A percentile compares a stretch with the other conserved stretches of the same genome.
Conservation (phyloP, 2,113 vertebrate genomes). For the Lycaon pictus region DNA sequence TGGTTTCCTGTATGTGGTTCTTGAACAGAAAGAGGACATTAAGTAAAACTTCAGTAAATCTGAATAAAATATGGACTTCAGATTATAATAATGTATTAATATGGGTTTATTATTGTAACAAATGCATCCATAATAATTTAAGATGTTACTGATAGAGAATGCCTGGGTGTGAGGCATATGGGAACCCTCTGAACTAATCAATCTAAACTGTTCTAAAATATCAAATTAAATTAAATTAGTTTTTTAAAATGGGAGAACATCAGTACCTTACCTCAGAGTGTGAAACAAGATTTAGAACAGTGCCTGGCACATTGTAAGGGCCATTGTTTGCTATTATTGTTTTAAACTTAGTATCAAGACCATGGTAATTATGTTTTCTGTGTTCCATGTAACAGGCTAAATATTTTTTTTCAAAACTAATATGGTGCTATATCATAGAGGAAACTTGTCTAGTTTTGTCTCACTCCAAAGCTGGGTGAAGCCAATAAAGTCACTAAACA, state of each 20-base stretch:
- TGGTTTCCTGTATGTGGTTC: neutral
- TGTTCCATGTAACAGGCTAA: neutral
- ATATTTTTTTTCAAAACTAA: neutral
- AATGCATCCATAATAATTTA: neutral
- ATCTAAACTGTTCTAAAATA: conserved; percentile 35
- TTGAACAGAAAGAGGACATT: neutral
- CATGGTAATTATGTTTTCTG: neutral
- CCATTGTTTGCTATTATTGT: neutral
- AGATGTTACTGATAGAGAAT: neutral
- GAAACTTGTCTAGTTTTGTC: neutral
- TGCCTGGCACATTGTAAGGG: neutral
- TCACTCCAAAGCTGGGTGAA: conserved; percentile 24
- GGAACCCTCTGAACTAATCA: neutral
- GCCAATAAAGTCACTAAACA: neutral
- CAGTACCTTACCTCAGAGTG: neutral
- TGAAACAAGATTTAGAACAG: conserved; percentile 8
- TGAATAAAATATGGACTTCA: neutral
- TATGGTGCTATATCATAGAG: neutral
- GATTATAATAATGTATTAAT: neutral
- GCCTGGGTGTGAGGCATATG: neutral
- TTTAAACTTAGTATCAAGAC: neutral
- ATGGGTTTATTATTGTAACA: conserved; percentile 13
- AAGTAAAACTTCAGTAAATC: conserved; percentile 7
- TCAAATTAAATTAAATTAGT: neutral
- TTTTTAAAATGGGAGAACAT: neutral